Evolutionary conservation across 2,888 invertebrate genomes (phyloP).

Genomic region (Tromatobia lineatoria): DNA sequence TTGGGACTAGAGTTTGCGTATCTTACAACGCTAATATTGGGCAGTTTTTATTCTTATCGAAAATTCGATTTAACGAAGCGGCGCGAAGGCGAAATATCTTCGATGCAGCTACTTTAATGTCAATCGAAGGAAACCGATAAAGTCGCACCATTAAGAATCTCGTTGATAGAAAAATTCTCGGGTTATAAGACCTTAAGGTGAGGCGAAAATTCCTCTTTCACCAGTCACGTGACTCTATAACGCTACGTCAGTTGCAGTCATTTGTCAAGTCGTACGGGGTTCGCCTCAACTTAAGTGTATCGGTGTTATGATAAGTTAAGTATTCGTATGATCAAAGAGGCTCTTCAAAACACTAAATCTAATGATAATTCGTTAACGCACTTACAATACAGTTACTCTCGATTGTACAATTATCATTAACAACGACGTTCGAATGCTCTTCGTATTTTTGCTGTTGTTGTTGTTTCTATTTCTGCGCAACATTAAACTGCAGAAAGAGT

Average conservation of each 20-base stretch:
- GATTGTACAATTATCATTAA: slow-evolving; percentile 27
- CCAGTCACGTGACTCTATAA: too few relatives aligned
- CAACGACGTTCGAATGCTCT: slow-evolving; percentile 17
- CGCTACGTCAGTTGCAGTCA: too few relatives aligned
- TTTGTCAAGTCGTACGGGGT: too few relatives aligned
- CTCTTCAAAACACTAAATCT: neutral
- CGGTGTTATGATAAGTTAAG: slow-evolving; percentile 16
- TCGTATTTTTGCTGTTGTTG: neutral
- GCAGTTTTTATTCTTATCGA: slow-evolving; percentile 4
- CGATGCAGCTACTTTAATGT: neutral
- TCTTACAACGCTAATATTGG: slow-evolving; percentile 21
- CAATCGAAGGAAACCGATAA: neutral
- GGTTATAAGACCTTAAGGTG: neutral
- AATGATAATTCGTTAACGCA: slow-evolving; percentile 29
- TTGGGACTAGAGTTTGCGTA: slow-evolving; percentile 53
- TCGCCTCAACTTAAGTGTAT: neutral
- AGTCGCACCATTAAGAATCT: neutral
- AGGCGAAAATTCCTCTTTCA: too few relatives aligned
- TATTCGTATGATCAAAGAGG: slow-evolving; percentile 16
- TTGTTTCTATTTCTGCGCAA: slow-evolving; percentile 13
- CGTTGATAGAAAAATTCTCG: neutral
- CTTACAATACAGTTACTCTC: slow-evolving; percentile 1
- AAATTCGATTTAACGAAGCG: neutral
- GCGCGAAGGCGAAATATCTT: neutral
- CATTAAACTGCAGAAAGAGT: slow-evolving; percentile 11